Base-by-base conservation (phyloP, 1,140 invertebrate species). In the Venturia canescens region DNA sequence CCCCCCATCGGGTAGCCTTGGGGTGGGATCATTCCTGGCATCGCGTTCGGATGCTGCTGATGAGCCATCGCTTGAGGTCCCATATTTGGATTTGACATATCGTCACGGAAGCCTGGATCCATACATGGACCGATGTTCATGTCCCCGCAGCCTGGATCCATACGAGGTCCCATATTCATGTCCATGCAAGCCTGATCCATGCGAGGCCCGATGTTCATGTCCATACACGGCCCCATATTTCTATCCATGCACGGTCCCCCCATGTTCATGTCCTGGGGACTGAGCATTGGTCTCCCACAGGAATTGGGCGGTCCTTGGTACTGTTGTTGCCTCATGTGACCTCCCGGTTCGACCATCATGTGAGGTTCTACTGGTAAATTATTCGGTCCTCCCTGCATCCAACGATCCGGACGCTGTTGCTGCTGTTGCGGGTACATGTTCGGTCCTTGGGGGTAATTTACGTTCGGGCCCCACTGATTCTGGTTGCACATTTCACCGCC, bases 231-330 rank as follows among this genome's bases (percentile, higher is more conserved):
- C 7, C 80, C 81, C 21, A 69, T 69, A n/a, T 69, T 69, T 21
- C 15, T 69, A 31, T 69, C 66, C 66, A 69, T 69, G 29, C 66
- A 69, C 3, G 29, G 66, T 69, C 66, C 53, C 6, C 80, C 81
- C 21, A 81, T 85, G 38, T 57, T 84, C 9, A 83, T 70, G 6
- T 87, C 86, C 21, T 78, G 81, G 13, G 84, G 70, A 48, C 81
- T 79, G 21, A 84, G 71, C 48, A 82, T 13, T 3, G 83, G 85
- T 29, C 83, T 83, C 13, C 71, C 78, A 3, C 83, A 87, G 48
- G 83, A 79, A 21, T 86, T 85, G 0, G 38, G 34, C 38, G 23
- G 77, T 16, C 31, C 78, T n/a, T 78, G 78, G 72, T 80, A 81
- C n/a, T 74, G 80, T 38, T 71, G 78, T 18, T 50, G 78, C 60